Base-by-base conservation (phyloP, 2,797 vertebrate genomes). In the Tachyglossus aculeatus region DNA sequence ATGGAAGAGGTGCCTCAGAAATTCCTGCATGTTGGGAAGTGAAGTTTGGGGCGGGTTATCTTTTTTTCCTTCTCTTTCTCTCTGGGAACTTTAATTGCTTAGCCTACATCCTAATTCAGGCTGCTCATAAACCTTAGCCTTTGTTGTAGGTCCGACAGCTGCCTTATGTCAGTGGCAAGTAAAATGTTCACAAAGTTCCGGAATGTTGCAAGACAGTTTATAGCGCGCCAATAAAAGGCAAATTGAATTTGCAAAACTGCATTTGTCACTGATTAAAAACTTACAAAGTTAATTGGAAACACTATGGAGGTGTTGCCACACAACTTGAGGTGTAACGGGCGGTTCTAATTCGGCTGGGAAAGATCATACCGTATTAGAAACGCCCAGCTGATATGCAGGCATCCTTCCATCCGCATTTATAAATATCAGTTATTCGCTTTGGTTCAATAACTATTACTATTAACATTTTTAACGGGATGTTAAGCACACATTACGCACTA, bases 71-170 rank as follows among this genome's bases (percentile, higher is more conserved):
- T 66, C 75, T 74, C 69, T 56, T 69, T 86, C 94, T 91, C 93
- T 94, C 91, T 94, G 93, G 93, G 94, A 93, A 90, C 89, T 95
- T 96, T 98, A 97, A 97, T 96, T 94, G 95, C 93, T 93, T 95
- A 94, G 96, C 96, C 95, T 96, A 95, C 94, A 95, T 95, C 95
- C 94, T 94, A 97, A 96, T 97, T 97, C 95, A 96, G 95, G 93
- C 94, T 93, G 93, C 94, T 93, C 93, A 93, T 98, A 97, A 96
- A 96, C 89, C 85, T 88, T 89, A 89, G 94, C 93, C 94, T 94
- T 94, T 96, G 96, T 94, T 96, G 95, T 92, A 96, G 96, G 97
- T 96, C 95, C 91, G 88, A 93, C 94, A 94, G 94, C 97, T 98
- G 97, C 90, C 69, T 95, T 95, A 94, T 98, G 96, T 99, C 96